Conservation (phyloP, 2,797 vertebrate species). For the Melanotaenia boesemani region DNA sequence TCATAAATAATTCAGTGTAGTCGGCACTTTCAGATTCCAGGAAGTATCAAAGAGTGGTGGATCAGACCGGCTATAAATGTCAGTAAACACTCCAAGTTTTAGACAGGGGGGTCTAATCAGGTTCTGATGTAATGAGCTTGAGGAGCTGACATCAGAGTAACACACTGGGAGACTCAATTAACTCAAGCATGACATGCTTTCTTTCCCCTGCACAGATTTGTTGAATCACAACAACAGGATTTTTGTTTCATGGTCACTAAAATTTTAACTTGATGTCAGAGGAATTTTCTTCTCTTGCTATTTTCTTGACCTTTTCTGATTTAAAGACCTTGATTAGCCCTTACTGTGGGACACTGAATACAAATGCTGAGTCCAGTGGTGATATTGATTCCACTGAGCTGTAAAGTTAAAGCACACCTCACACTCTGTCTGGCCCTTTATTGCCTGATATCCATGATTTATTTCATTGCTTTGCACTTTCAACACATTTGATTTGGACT, state of each 20-base stretch:
- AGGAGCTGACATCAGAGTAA: slow-evolving; percentile 52
- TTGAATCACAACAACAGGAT: slow-evolving; percentile 41
- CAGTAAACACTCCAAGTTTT: slow-evolving; percentile 68
- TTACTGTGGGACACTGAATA: slow-evolving; percentile 39
- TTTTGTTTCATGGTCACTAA: slow-evolving; percentile 52
- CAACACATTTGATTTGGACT: slow-evolving; percentile 24
- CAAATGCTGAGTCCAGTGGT: slow-evolving; percentile 4
- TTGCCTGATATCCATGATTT: slow-evolving; percentile 38
- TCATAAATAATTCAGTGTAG: slow-evolving; percentile 70
- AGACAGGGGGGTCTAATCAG: slow-evolving; percentile 60
- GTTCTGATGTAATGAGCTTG: slow-evolving; percentile 69
- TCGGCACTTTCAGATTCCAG: slow-evolving; percentile 65
- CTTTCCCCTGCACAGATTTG: slow-evolving; percentile 25
- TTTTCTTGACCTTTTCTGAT: slow-evolving; percentile 52
- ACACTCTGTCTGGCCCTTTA: slow-evolving; percentile 42
- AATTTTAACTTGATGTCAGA: slow-evolving; percentile 49
- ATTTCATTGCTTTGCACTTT: slow-evolving; percentile 37
- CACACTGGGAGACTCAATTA: slow-evolving; percentile 57
- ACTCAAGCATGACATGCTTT: slow-evolving; percentile 28
- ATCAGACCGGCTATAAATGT: slow-evolving; percentile 57
- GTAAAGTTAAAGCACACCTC: slow-evolving; percentile 47
- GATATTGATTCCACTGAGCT: slow-evolving; percentile 58
- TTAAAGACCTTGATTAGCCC: slow-evolving; percentile 46
- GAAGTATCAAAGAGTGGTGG: slow-evolving; percentile 61
- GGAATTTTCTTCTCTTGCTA: slow-evolving; percentile 29